Percentiles rank a stretch among this genome's conserved stretches.
phyloP scores from a whole-genome alignment of 2,888 invertebrate species.

The Protodeltote pygarga region DNA sequence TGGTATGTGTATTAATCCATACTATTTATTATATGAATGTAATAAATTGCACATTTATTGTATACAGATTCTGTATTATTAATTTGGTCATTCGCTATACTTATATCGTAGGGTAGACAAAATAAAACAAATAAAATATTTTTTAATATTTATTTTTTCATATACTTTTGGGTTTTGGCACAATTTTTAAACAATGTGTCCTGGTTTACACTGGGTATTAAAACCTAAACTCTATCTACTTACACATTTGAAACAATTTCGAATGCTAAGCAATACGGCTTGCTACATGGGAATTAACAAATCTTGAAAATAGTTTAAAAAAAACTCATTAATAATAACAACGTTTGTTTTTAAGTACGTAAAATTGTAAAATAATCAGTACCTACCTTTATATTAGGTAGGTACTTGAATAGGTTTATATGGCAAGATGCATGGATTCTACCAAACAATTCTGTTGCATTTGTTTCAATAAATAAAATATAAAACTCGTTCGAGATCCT shows the following conservation, averaged over 20 bases:
- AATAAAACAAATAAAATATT: conserved; percentile 66
- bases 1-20: too few species aligned
- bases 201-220: conserved; percentile 83
- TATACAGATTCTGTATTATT: too few species aligned
- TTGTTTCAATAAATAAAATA: conserved; percentile 67
- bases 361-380: conserved; percentile 32
- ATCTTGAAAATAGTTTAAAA: conserved; percentile 49
- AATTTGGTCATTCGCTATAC: too few species aligned
- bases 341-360: conserved; percentile 51
- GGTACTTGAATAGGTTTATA: conserved; percentile 41
- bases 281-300: conserved; percentile 46
- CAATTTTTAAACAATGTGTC: conserved; percentile 86
- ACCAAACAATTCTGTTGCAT: conserved; percentile 42
- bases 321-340: conserved; percentile 57
- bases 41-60: too few species aligned
- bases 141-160: conserved; percentile 81
- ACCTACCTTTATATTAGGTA: conserved; percentile 38
- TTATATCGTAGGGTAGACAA: conserved; percentile 11
- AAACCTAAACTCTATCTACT: conserved; percentile 82
- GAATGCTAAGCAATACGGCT: conserved; percentile 62
- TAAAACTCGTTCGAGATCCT: conserved; percentile 74
- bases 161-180: conserved; percentile 87
- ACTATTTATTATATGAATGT: too few species aligned
- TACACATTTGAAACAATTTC: conserved; percentile 72
- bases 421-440: conserved; percentile 56